phyloP scores from a whole-genome alignment of 2,113 vertebrate species.

The Calyptomena viridis region DNA sequence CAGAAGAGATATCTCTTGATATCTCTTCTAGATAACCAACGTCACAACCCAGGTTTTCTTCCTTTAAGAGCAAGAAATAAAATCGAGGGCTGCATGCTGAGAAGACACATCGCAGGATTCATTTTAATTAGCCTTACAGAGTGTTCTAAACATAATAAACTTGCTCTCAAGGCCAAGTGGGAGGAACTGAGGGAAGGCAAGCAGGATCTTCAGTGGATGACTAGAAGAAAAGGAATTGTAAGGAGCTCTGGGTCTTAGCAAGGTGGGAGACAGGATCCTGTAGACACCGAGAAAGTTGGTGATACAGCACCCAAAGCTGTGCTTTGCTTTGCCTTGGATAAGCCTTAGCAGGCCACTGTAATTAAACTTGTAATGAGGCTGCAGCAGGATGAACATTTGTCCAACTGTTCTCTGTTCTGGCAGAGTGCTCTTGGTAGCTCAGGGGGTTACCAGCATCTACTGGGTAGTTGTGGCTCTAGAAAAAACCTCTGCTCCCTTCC shows the following conservation, averaged over 20 bases:
- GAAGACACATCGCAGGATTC: not conserved
- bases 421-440: fast-evolving
- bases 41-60: not conserved
- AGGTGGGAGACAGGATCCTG: not conserved
- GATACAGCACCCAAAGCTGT: not conserved
- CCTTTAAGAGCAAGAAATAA: not conserved
- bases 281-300: not conserved
- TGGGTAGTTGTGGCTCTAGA: not conserved
- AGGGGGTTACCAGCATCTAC: not conserved
- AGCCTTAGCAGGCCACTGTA: not conserved
- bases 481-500: not conserved
- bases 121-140: not conserved
- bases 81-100: not conserved
- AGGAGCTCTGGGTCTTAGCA: not conserved
- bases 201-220: not conserved
- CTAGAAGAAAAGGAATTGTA: not conserved
- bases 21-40: not conserved
- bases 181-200: not conserved
- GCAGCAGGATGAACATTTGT: not conserved
- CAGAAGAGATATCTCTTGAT: not conserved
- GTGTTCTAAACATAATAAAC: not conserved
- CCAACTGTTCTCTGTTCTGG: not conserved
- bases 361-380: not conserved
- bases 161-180: not conserved
- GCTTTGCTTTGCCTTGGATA: not conserved